phyloP scores from a whole-genome alignment of 2,113 vertebrate species.

The Myrmophylax atrothorax region DNA sequence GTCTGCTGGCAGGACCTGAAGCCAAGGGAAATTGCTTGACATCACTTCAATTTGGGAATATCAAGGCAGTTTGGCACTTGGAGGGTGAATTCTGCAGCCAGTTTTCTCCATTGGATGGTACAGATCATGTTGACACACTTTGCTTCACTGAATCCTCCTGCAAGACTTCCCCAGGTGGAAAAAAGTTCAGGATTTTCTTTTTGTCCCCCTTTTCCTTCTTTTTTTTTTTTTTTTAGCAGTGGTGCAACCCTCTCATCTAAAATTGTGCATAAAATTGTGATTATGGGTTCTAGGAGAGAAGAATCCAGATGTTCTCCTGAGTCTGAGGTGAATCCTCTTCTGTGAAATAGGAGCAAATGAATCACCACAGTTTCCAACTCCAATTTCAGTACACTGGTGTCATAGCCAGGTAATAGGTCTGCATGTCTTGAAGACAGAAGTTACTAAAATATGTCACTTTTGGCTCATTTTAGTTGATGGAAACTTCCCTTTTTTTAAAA shows the following conservation, averaged over 20 bases:
- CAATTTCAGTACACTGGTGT: neutral
- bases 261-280: neutral
- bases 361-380: neutral
- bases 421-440: neutral
- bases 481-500: neutral
- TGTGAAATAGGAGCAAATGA: neutral
- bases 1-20: constrained; percentile 48
- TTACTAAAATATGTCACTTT: neutral
- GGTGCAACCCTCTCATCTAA: neutral
- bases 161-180: constrained; percentile 19
- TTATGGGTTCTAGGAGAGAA: neutral
- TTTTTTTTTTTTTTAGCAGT: neutral
- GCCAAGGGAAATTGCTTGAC: constrained; percentile 69
- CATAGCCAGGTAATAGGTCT: neutral
- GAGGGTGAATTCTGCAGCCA: constrained; percentile 21
- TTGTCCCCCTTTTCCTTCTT: accelerated
- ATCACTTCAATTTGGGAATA: constrained; percentile 45
- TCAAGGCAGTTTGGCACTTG: constrained; percentile 11
- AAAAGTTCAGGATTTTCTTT: neutral
- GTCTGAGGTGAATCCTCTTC: neutral
- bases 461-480: neutral
- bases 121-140: constrained; percentile 4
- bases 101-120: neutral
- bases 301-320: neutral
- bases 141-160: neutral